A percentile compares a stretch with the other conserved stretches of the same genome.
phyloP scores from a whole-genome alignment of 2,888 invertebrate genomes.

The Zootermopsis nevadensis region DNA sequence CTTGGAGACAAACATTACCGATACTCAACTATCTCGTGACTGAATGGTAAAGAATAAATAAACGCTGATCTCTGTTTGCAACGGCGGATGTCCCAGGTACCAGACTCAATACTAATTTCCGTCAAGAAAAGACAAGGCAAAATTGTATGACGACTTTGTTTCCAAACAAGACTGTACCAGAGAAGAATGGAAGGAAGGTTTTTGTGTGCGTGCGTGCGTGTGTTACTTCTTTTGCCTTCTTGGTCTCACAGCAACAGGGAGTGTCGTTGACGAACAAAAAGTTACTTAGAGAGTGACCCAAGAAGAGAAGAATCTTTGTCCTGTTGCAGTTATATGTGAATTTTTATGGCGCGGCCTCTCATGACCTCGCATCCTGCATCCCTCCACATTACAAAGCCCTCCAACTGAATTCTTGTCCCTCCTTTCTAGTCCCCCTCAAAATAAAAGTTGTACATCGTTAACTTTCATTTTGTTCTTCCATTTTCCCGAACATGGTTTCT shows the following conservation, averaged over 20 bases:
- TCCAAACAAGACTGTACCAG: constrained; percentile 10
- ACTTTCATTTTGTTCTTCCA: background rate
- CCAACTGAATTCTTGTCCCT: background rate
- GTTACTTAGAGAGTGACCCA: constrained; percentile 9
- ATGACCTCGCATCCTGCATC: background rate
- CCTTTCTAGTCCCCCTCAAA: background rate
- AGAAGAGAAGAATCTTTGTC: background rate
- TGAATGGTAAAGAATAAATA: no score
- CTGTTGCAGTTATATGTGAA: constrained; percentile 27
- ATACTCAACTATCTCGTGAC: no score
- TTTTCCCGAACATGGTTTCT: background rate
- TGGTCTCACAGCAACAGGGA: constrained; percentile 21
- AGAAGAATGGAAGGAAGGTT: constrained; percentile 12
- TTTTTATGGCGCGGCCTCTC: background rate
- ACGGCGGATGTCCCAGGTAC: no score
- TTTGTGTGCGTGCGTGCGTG: no score
- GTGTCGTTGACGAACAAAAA: background rate
- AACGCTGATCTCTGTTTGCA: no score
- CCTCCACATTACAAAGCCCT: background rate
- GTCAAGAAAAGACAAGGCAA: no score
- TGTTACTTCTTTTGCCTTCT: background rate
- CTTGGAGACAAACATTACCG: no score
- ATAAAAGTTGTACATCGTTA: background rate
- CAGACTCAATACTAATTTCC: no score
- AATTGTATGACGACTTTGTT: background rate